Evolutionary conservation across 2,113 vertebrate species (phyloP).

Genomic region (Apodemus speciosus): DNA sequence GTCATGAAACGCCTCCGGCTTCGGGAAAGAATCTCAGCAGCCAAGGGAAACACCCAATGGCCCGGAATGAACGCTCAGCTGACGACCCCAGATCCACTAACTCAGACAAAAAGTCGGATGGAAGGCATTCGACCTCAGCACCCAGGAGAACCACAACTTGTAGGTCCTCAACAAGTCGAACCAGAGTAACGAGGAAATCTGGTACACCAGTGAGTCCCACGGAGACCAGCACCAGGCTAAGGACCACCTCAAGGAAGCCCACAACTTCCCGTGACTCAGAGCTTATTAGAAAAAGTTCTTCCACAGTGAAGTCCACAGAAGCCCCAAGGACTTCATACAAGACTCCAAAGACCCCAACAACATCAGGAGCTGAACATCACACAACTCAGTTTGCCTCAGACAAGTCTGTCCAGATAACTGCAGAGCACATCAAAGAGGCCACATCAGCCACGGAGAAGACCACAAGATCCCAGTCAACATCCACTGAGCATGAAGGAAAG

Average conservation of each 20-base stretch:
- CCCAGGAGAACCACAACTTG: constrained; percentile 11
- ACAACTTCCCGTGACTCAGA: not conserved
- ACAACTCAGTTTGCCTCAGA: not conserved
- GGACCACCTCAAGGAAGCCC: not conserved
- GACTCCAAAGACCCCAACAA: not conserved
- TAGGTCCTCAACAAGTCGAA: not conserved
- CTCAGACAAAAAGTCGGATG: not conserved
- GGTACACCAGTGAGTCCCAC: fast-evolving
- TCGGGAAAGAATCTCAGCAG: not conserved
- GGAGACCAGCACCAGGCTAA: not conserved
- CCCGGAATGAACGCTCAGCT: not conserved
- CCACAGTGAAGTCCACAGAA: not conserved
- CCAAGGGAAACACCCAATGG: not conserved
- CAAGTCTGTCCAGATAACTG: not conserved
- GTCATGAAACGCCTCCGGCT: not conserved
- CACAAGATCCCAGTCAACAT: fast-evolving
- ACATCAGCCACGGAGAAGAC: too few relatives aligned
- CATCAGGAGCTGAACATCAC: not conserved
- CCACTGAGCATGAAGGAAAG: too few relatives aligned
- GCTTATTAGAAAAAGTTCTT: not conserved
- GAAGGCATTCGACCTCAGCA: not conserved
- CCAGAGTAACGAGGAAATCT: not conserved
- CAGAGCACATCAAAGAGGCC: not conserved
- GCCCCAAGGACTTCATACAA: not conserved
- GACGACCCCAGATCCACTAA: not conserved